Conservation (phyloP, 2,888 invertebrate genomes). For the Scelioninae gen. 2 region DNA sequence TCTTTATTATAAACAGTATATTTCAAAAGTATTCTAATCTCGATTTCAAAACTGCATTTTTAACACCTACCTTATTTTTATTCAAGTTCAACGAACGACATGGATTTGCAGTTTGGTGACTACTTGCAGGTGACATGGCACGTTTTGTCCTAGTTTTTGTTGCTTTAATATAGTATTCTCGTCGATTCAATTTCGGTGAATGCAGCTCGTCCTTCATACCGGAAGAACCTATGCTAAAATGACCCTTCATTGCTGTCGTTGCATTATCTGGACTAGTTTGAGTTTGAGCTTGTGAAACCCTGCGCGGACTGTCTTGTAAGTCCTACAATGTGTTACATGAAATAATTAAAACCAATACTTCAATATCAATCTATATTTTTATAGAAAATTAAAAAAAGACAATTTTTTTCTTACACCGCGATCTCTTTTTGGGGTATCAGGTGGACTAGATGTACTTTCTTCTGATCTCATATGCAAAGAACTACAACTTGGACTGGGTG, state of each 20-base stretch:
- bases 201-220: conserved; percentile 77
- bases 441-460: conserved; percentile 75
- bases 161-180: conserved; percentile 76
- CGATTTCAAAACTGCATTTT: conserved; percentile 7
- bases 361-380: too few relatives aligned
- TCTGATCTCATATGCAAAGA: conserved; percentile 77
- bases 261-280: conserved; percentile 77
- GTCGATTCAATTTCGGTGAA: conserved; percentile 78
- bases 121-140: conserved; percentile 75
- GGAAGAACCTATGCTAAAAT: conserved; percentile 80
- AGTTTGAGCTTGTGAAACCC: conserved; percentile 76
- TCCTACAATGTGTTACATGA: conserved; percentile 71
- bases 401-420: conserved; percentile 68
- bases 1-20: background rate
- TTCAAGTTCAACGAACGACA: conserved; percentile 68
- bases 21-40: background rate
- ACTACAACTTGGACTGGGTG: conserved; percentile 78
- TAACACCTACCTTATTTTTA: conserved; percentile 76
- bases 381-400: too few relatives aligned
- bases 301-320: conserved; percentile 71
- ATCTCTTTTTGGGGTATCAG: conserved; percentile 76
- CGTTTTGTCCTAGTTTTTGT: conserved; percentile 74
- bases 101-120: conserved; percentile 73
- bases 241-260: conserved; percentile 75
- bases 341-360: too few relatives aligned